Conservation (phyloP, 1,140 invertebrate genomes). For the Zaprionus camerounensis region DNA sequence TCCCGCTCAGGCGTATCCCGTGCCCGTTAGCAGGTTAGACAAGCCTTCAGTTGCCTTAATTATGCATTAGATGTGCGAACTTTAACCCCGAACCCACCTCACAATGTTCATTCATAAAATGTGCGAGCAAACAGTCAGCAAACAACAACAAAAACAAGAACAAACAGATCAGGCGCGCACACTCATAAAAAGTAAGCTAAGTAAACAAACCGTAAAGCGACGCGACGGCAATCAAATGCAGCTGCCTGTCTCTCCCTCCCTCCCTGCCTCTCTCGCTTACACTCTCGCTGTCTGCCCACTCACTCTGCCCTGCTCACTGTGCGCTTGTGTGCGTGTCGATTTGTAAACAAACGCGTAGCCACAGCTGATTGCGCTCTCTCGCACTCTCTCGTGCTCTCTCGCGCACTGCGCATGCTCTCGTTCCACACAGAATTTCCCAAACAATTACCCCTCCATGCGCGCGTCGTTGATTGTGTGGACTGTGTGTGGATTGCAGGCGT, state of each 20-base stretch:
- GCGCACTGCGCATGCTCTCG: constrained; percentile 56
- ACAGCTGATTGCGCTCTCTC: constrained; percentile 51
- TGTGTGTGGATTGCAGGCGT: constrained; percentile 50
- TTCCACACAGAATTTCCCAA: constrained; percentile 77
- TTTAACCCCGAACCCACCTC: constrained; percentile 43
- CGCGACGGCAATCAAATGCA: constrained; percentile 22
- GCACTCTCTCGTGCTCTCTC: constrained; percentile 26
- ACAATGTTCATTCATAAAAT: constrained; percentile 71
- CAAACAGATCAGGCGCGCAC: constrained; percentile 42
- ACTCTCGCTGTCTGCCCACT: neutral
- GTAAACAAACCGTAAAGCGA: constrained; percentile 72
- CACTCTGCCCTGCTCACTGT: constrained; percentile 5
- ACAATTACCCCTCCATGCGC: constrained; percentile 73
- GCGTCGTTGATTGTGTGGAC: constrained; percentile 23
- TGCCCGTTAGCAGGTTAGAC: constrained; percentile 88
- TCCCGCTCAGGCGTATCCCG: constrained; percentile 88
- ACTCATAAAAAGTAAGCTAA: constrained; percentile 73
- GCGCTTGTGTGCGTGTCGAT: constrained; percentile 42
- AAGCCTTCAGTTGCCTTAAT: constrained; percentile 29
- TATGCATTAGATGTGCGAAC: constrained; percentile 62
- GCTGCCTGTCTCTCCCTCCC: neutral
- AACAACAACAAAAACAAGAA: constrained; percentile 18
- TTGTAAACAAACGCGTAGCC: constrained; percentile 61
- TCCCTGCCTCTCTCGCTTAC: neutral
- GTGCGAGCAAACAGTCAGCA: constrained; percentile 57